phyloP scores from a whole-genome alignment of 2,113 vertebrate species.

The Petroica traversi region DNA sequence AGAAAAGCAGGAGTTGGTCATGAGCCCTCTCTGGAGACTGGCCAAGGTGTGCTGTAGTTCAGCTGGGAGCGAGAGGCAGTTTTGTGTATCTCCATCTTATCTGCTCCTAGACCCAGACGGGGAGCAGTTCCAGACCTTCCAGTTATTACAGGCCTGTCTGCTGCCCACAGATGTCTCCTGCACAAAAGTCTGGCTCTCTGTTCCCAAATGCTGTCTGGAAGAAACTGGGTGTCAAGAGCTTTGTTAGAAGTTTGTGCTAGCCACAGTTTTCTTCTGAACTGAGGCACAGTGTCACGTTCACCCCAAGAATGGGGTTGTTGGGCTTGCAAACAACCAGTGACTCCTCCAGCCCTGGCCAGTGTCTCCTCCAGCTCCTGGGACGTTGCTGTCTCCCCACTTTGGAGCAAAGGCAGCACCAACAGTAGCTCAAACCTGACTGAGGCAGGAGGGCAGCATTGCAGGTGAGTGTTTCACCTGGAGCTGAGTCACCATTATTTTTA shows the following conservation, averaged over 20 bases:
- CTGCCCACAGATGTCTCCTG: not conserved
- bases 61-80: not conserved
- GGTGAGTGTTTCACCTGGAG: not conserved
- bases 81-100: not conserved
- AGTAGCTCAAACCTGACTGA: not conserved
- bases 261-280: not conserved
- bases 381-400: not conserved
- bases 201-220: not conserved
- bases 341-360: too few species aligned
- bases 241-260: not conserved
- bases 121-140: not conserved
- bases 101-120: not conserved
- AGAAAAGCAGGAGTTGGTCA: not conserved
- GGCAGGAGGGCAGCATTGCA: not conserved
- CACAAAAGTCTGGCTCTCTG: not conserved
- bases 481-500: slow-evolving; percentile 2
- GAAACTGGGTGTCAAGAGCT: not conserved
- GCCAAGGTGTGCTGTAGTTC: not conserved
- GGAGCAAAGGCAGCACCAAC: not conserved
- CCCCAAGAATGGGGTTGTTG: not conserved
- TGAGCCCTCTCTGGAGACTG: not conserved
- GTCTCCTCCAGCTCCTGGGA: not conserved
- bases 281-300: not conserved
- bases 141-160: not conserved
- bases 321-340: too few species aligned